Evolutionary conservation across 2,113 vertebrate genomes (phyloP).

Genomic region (Antennarius striatus): DNA sequence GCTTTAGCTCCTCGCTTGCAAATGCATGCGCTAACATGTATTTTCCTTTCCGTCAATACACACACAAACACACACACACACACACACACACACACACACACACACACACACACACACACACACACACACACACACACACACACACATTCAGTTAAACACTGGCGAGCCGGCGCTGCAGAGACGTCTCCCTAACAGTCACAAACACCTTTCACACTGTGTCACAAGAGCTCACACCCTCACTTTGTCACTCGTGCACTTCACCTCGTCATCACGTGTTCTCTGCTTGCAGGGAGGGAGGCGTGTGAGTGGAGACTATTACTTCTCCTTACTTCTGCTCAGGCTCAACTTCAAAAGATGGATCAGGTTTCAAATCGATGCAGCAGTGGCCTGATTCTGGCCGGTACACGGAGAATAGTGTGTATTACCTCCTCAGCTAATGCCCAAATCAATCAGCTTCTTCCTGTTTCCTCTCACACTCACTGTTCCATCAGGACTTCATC

Average conservation of each 20-base stretch:
- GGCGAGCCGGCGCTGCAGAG: slow-evolving; percentile 1
- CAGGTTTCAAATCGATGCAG: slow-evolving; percentile 47
- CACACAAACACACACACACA: background rate
- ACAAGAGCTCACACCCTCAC: background rate
- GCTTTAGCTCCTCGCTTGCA: slow-evolving; percentile 26
- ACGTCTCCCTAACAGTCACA: slow-evolving; percentile 1
- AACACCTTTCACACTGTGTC: slow-evolving; percentile 1
- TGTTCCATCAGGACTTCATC: too few species aligned
- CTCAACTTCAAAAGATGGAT: slow-evolving; percentile 52
- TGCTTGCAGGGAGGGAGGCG: slow-evolving; percentile 20
- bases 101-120: background rate
- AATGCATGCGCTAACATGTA: slow-evolving; percentile 24
- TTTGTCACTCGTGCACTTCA: slow-evolving; percentile 15
- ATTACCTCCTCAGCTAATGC: slow-evolving; percentile 31
- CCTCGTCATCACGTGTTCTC: slow-evolving; percentile 6
- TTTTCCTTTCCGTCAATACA: slow-evolving; percentile 1
- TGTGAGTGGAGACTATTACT: slow-evolving; percentile 47
- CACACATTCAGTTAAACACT: background rate
- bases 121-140: background rate
- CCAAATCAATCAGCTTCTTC: slow-evolving; percentile 9
- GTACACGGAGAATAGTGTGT: slow-evolving; percentile 13
- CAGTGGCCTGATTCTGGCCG: slow-evolving; percentile 14
- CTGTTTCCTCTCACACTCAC: background rate
- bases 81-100: background rate
- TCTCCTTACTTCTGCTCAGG: slow-evolving; percentile 26